A percentile compares a stretch with the other conserved stretches of the same genome.
Conservation (phyloP, 2,888 invertebrate genomes). For the Nephrocerus scutellatus region DNA sequence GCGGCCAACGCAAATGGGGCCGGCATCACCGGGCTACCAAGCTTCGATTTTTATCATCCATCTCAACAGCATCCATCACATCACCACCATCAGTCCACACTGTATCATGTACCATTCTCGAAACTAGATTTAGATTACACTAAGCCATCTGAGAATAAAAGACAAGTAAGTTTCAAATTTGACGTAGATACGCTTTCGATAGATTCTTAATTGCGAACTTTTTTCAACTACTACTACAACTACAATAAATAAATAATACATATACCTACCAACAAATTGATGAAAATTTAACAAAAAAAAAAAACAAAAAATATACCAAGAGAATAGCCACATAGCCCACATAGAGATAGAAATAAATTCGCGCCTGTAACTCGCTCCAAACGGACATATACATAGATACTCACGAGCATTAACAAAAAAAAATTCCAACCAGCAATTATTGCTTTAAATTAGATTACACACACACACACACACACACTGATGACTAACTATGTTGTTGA, state of each 20-base stretch:
- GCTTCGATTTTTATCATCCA: constrained; percentile 33
- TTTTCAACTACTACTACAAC: constrained; percentile 1
- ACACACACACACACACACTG: too few relatives aligned
- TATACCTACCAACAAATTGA: constrained; percentile 8
- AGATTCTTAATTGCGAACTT: constrained; percentile 43
- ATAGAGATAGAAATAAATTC: constrained; percentile 7
- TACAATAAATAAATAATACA: constrained; percentile 8
- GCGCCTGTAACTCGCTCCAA: too few relatives aligned
- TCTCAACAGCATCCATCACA: constrained; percentile 25
- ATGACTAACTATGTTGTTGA: too few relatives aligned
- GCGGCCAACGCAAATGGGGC: constrained; percentile 15
- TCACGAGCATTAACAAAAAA: too few relatives aligned
- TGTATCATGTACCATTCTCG: constrained; percentile 41
- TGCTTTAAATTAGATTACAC: too few relatives aligned
- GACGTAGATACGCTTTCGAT: constrained; percentile 49
- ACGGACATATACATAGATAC: too few relatives aligned
- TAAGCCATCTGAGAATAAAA: constrained; percentile 48
- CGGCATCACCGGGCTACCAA: constrained; percentile 20
- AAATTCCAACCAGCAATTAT: too few relatives aligned
- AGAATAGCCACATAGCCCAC: constrained; percentile 12
- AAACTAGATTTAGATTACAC: constrained; percentile 50
- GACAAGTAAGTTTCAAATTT: constrained; percentile 51
- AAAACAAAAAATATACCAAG: too few relatives aligned
- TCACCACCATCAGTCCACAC: constrained; percentile 28
- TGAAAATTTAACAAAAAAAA: constrained; percentile 8